These are phyloP conservation scores for Lampris incognitus DNA, from an alignment of 2,113 vertebrate genomes.

Conservation along the genomic window DNA sequence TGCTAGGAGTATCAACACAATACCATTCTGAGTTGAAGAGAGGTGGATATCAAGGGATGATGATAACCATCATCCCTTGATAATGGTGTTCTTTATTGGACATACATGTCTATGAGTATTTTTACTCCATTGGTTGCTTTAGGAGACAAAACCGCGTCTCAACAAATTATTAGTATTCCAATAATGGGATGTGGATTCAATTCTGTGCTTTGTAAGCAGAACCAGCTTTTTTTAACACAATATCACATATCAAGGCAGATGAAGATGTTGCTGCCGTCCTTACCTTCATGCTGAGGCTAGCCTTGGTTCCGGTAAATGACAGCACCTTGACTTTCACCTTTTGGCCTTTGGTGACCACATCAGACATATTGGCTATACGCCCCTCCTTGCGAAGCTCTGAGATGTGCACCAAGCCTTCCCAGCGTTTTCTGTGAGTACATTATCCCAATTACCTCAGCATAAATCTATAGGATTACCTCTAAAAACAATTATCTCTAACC, in stretches of 20 bases:
- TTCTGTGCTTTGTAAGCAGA: too few relatives aligned
- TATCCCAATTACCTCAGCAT: background rate
- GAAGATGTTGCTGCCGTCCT: background rate
- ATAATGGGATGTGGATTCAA: too few relatives aligned
- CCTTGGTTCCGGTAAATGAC: conserved; percentile 94
- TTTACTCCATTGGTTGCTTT: too few relatives aligned
- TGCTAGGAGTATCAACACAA: too few relatives aligned
- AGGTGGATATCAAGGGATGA: too few relatives aligned
- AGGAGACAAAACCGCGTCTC: too few relatives aligned
- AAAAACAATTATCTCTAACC: background rate
- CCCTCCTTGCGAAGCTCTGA: conserved; percentile 93
- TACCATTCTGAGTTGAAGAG: too few relatives aligned
- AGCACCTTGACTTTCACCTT: conserved; percentile 94
- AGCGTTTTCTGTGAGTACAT: conserved; percentile 85
- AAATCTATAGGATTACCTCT: background rate
- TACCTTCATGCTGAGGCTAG: conserved; percentile 97
- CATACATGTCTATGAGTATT: too few relatives aligned
- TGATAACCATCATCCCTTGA: too few relatives aligned
- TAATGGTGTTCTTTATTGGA: too few relatives aligned
- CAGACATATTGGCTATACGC: conserved; percentile 91
- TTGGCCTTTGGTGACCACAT: conserved; percentile 95
- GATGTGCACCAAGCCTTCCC: conserved; percentile 94
- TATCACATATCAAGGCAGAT: background rate
- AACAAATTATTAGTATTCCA: too few relatives aligned
- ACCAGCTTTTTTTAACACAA: too few relatives aligned